Conservation (phyloP, 2,888 invertebrate genomes). For the Drosophila anceps region DNA sequence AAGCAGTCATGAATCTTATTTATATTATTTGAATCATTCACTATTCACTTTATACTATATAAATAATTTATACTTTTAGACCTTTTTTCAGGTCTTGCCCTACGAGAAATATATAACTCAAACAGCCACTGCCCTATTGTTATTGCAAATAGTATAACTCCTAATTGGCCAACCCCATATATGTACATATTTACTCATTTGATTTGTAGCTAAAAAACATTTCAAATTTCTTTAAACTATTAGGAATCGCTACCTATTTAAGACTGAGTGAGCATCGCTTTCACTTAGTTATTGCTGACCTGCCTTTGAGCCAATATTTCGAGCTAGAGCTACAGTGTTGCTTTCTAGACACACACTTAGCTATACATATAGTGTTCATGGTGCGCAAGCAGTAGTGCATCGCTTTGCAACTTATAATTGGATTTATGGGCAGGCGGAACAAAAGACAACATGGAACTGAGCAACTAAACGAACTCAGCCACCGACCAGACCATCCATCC, state of each 20-base stretch:
- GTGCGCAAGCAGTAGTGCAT: constrained; percentile 40
- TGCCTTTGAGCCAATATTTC: background rate
- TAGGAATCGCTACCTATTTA: background rate
- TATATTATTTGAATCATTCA: too few species aligned
- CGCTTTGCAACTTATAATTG: constrained; percentile 73
- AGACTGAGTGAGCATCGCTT: background rate
- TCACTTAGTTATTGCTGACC: constrained; percentile 5
- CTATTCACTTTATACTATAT: too few species aligned
- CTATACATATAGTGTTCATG: constrained; percentile 14
- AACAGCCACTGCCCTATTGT: too few species aligned
- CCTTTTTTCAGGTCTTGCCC: too few species aligned
- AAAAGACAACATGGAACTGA: constrained; percentile 29
- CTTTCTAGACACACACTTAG: background rate
- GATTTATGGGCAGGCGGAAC: constrained; percentile 64
- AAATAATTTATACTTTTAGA: too few species aligned
- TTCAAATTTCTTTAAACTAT: background rate
- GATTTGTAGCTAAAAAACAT: too few species aligned
- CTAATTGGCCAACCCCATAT: too few species aligned
- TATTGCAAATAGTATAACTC: too few species aligned
- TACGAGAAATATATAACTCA: too few species aligned
- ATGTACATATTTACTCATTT: too few species aligned
- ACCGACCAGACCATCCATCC: constrained; percentile 27
- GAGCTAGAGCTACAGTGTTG: background rate
- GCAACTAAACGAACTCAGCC: constrained; percentile 11
- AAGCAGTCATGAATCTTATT: too few species aligned